These are phyloP conservation scores for Falco naumanni DNA, from an alignment of 2,797 vertebrate genomes.

Conservation along the genomic window DNA sequence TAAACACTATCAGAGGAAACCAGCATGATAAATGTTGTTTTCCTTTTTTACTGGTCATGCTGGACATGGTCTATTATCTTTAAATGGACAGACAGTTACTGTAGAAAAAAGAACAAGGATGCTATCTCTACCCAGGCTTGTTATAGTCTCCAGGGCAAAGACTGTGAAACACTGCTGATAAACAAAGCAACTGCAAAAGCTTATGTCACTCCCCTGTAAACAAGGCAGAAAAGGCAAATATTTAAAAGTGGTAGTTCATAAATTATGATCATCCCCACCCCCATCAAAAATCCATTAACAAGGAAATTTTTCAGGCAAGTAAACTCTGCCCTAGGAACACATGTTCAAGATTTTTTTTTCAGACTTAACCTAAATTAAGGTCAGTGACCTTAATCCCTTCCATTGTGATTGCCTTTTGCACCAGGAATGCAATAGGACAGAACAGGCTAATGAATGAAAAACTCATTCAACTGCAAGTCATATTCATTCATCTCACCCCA, in stretches of 20 bases:
- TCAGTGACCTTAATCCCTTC: slow-evolving; percentile 44
- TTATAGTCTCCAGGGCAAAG: slow-evolving; percentile 27
- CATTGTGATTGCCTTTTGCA: slow-evolving; percentile 33
- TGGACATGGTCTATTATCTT: slow-evolving; percentile 45
- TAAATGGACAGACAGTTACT: slow-evolving; percentile 25
- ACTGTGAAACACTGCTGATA: slow-evolving; percentile 13
- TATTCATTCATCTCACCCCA: neutral
- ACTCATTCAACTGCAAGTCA: neutral
- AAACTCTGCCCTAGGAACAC: slow-evolving; percentile 31
- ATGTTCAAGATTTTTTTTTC: slow-evolving; percentile 15
- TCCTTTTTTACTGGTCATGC: slow-evolving; percentile 40
- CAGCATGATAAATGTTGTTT: slow-evolving; percentile 29
- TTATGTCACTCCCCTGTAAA: neutral
- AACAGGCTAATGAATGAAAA: slow-evolving; percentile 47
- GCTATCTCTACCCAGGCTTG: slow-evolving; percentile 19
- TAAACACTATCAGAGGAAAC: slow-evolving; percentile 22
- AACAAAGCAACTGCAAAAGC: slow-evolving; percentile 47
- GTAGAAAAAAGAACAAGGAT: slow-evolving; percentile 38
- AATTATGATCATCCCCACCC: neutral
- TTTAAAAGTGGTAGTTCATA: slow-evolving; percentile 10
- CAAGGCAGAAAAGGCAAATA: slow-evolving; percentile 27
- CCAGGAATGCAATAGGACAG: neutral
- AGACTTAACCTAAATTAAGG: slow-evolving; percentile 50
- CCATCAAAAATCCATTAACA: slow-evolving; percentile 10
- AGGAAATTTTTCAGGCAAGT: slow-evolving; percentile 23